Conservation (phyloP, 2,797 vertebrate genomes). For the Malacoraja senta region DNA sequence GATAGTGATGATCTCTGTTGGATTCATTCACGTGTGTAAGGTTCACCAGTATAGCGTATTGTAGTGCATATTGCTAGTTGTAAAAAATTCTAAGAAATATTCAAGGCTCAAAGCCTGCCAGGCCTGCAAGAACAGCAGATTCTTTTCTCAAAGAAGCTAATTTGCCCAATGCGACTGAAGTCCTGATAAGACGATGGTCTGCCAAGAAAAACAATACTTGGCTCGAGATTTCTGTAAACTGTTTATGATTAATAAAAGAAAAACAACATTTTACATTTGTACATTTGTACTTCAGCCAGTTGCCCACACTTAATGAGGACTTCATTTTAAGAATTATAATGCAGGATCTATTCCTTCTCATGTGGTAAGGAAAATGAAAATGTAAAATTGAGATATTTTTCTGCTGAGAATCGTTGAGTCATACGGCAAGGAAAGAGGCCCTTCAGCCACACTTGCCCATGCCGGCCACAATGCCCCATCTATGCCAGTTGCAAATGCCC, state of each 20-base stretch:
- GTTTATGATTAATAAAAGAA: not conserved
- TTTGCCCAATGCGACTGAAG: not conserved
- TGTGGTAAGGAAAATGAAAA: not conserved
- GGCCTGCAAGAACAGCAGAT: not conserved
- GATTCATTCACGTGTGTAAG: not conserved
- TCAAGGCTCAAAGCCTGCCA: not conserved
- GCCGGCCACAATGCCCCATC: no score
- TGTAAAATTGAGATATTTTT: not conserved
- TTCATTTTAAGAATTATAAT: not conserved
- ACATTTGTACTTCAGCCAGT: not conserved
- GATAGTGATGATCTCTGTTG: not conserved
- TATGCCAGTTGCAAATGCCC: no score
- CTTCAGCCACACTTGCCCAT: no score
- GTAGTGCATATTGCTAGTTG: not conserved
- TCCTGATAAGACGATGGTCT: not conserved
- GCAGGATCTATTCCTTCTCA: not conserved
- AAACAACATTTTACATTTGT: no score
- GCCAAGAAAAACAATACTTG: not conserved
- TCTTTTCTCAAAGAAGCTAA: slow-evolving; percentile 11
- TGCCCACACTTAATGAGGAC: not conserved
- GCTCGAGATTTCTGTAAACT: not conserved
- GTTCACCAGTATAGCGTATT: not conserved
- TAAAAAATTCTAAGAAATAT: not conserved
- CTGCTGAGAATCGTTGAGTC: not conserved
- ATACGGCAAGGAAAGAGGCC: no score